These are phyloP conservation scores for Heterotis niloticus DNA, from an alignment of 2,113 vertebrate species.

Conservation along the genomic window DNA sequence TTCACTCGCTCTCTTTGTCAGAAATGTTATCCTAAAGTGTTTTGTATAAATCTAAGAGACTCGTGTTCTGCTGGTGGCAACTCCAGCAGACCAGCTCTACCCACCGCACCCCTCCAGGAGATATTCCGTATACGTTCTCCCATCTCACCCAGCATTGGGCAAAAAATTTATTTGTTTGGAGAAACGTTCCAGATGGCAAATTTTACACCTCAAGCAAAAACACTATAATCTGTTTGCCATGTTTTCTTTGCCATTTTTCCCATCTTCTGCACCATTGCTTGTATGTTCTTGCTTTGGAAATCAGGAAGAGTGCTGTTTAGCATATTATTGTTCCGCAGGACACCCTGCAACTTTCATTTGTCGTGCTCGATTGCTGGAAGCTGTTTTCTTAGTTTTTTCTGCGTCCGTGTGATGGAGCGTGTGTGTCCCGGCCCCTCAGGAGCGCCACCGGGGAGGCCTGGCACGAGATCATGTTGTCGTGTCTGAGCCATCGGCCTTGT, in stretches of 20 bases:
- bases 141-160: no score
- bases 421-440: slow-evolving; percentile 55
- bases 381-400: background rate
- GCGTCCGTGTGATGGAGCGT: slow-evolving; percentile 4
- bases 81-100: no score
- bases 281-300: background rate
- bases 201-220: background rate
- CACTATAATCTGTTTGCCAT: background rate
- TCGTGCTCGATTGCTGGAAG: slow-evolving; percentile 9
- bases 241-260: background rate
- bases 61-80: no score
- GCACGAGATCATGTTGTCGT: slow-evolving; percentile 96
- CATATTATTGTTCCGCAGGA: background rate
- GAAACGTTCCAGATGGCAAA: background rate
- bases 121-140: no score
- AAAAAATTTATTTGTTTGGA: background rate
- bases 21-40: background rate
- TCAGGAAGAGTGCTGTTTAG: background rate
- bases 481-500: slow-evolving; percentile 77
- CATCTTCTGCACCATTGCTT: background rate
- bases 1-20: background rate
- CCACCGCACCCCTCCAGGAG: no score
- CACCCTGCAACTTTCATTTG: background rate
- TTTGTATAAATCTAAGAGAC: no score
- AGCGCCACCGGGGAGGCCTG: slow-evolving; percentile 96